Conservation (phyloP, 2,888 invertebrate genomes). For the Lycophotia porphyrea region DNA sequence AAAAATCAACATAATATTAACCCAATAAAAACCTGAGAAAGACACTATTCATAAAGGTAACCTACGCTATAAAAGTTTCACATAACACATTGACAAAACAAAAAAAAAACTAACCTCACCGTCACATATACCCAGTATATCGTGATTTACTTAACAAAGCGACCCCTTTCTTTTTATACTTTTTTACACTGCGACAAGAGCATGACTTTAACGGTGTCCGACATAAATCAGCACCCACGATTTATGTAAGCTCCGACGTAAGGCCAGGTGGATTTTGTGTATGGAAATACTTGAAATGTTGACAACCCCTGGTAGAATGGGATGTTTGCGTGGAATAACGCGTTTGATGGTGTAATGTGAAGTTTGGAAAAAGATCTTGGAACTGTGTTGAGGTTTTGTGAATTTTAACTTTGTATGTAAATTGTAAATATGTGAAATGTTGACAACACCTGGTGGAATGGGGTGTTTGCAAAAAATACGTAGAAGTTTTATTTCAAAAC, state of each 20-base stretch:
- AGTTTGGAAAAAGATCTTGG: neutral
- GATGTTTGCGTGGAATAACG: slow-evolving; percentile 13
- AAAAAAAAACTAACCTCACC: slow-evolving; percentile 20
- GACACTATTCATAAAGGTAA: neutral
- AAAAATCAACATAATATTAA: neutral
- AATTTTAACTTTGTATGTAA: neutral
- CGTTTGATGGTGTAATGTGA: neutral
- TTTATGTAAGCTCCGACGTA: slow-evolving; percentile 59
- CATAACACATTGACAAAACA: slow-evolving; percentile 9
- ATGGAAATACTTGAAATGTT: slow-evolving; percentile 21
- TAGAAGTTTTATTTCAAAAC: no score
- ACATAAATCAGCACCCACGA: slow-evolving; percentile 63
- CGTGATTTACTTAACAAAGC: slow-evolving; percentile 50
- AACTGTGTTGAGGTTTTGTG: neutral
- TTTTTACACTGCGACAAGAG: slow-evolving; percentile 57
- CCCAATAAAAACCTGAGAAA: neutral
- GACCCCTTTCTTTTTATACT: slow-evolving; percentile 43
- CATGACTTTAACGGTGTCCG: slow-evolving; percentile 61
- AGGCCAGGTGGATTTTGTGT: slow-evolving; percentile 38
- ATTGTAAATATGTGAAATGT: slow-evolving; percentile 4
- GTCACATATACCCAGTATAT: slow-evolving; percentile 6
- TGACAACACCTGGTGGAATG: slow-evolving; percentile 15
- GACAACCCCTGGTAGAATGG: slow-evolving; percentile 8
- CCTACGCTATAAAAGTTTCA: neutral
- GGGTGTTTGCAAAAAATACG: slow-evolving; percentile 9